Base-by-base conservation (phyloP, 1,140 invertebrate species). In the Drosophila simulans region DNA sequence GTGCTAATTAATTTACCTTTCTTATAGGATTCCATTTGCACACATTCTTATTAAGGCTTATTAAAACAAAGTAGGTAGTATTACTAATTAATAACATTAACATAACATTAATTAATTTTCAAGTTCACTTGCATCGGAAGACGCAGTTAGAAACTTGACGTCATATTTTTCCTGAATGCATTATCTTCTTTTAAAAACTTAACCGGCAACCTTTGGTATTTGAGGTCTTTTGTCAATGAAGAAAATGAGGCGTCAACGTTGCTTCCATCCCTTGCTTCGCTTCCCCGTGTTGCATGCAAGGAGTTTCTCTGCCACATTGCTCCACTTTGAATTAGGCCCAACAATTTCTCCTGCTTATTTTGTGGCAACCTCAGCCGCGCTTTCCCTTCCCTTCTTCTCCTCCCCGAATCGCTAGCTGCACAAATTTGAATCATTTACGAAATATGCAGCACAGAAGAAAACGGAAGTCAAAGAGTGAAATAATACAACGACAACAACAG, bases 381-480 rank as follows among this genome's bases (percentile, higher is more conserved):
- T 13, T 22, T 17, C 22, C 4, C 8, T 13, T 37, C 13, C 55
- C 60, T 35, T 17, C 20, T 22, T 22, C 20, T 45, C 55, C 39
- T 35, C n/a, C 27, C n/a, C 39, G n/a, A 8, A n/a, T 45, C 59
- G 34, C 59, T 39, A 27, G 54, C 45, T 64, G 62, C 57, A 57
- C 66, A 86, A 88, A 88, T 88, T 82, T 88, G 68, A 88, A 86
- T 88, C 70, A 83, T 82, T 88, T 79, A 79, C 78, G 35, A 88
- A 86, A 88, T 72, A 82, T 82, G 74, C 70, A 55, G 66, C 58
- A 80, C 75, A 63, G 55, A 77, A 53, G 74, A 71, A 79, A 82
- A 65, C 72, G 52, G 57, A 76, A 76, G 74, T 82, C 79, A 88
- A 88, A 88, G 78, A 79, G 78, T 68, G 62, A 81, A 81, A 81